Percentiles rank a stretch among this genome's conserved stretches.
Evolutionary conservation across 2,888 invertebrate genomes (phyloP).

Genomic region (Archips xylosteana): DNA sequence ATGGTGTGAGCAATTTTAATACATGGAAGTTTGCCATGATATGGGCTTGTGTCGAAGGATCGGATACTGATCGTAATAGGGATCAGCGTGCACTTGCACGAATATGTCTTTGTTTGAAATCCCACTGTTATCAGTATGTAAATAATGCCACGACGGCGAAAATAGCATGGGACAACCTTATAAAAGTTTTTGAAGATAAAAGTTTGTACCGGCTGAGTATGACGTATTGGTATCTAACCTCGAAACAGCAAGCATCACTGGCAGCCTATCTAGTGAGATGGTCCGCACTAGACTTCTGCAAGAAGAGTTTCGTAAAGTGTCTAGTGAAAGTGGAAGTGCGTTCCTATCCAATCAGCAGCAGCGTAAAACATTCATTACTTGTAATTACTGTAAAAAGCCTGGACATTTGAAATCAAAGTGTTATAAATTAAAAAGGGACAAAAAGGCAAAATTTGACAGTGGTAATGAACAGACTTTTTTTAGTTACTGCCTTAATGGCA

Average conservation of each 20-base stretch:
- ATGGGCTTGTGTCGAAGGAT: no score
- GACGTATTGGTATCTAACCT: slow-evolving; percentile 1
- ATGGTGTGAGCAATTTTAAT: no score
- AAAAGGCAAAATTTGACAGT: background rate
- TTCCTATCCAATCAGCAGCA: background rate
- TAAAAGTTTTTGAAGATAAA: background rate
- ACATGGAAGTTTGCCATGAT: no score
- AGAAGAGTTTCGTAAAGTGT: background rate
- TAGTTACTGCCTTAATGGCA: background rate
- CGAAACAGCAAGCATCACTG: background rate
- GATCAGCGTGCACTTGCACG: no score
- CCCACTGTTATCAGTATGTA: background rate
- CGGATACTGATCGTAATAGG: no score
- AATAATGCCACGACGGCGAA: background rate
- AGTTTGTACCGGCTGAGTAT: background rate
- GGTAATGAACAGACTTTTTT: background rate
- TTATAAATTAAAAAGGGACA: background rate
- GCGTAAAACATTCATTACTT: background rate
- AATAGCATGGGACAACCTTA: background rate
- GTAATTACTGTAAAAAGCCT: background rate
- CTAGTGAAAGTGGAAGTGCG: background rate
- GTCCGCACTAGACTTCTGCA: background rate
- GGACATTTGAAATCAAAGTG: slow-evolving; percentile 4
- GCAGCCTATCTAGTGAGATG: background rate
- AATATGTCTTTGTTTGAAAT: background rate